Percentiles rank a stretch among this genome's conserved stretches.
Evolutionary conservation across 2,797 vertebrate species (phyloP).

Genomic region (Phrynocephalus forsythii): DNA sequence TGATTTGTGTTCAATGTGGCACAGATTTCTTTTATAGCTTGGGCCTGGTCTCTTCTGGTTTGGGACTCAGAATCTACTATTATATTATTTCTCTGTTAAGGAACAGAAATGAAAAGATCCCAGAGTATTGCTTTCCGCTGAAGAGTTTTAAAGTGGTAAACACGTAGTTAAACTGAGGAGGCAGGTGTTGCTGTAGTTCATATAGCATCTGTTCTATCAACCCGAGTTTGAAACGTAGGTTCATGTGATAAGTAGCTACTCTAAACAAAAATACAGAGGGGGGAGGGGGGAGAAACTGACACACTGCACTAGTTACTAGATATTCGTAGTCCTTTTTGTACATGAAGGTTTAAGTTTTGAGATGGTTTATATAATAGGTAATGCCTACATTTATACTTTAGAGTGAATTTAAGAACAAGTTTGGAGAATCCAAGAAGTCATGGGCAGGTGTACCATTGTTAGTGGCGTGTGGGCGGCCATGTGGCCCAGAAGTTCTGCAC

Average conservation of each 20-base stretch:
- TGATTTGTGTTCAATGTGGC: slow-evolving; percentile 76
- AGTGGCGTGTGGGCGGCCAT: slow-evolving; percentile 81
- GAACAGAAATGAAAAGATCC: slow-evolving; percentile 79
- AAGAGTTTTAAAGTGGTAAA: slow-evolving; percentile 78
- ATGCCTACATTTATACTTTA: slow-evolving; percentile 88
- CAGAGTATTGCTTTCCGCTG: slow-evolving; percentile 84
- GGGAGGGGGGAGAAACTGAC: slow-evolving; percentile 82
- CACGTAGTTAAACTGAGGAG: slow-evolving; percentile 79
- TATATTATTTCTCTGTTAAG: slow-evolving; percentile 76
- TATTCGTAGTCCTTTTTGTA: slow-evolving; percentile 88
- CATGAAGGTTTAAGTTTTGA: slow-evolving; percentile 87
- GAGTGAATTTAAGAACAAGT: slow-evolving; percentile 82
- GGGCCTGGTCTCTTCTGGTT: slow-evolving; percentile 74
- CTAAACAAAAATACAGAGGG: slow-evolving; percentile 80
- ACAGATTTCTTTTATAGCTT: slow-evolving; percentile 81
- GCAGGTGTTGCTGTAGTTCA: slow-evolving; percentile 84
- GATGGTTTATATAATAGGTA: slow-evolving; percentile 89
- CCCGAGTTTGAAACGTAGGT: slow-evolving; percentile 85
- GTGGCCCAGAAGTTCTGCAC: slow-evolving; percentile 84
- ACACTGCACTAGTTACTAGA: slow-evolving; percentile 94
- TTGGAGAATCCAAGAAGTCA: slow-evolving; percentile 80
- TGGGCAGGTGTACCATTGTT: slow-evolving; percentile 84
- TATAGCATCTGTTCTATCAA: slow-evolving; percentile 80
- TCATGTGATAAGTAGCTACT: slow-evolving; percentile 86
- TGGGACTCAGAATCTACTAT: slow-evolving; percentile 73